These are phyloP conservation scores for Anabas testudineus DNA, from an alignment of 2,797 vertebrate genomes.

Conservation along the genomic window DNA sequence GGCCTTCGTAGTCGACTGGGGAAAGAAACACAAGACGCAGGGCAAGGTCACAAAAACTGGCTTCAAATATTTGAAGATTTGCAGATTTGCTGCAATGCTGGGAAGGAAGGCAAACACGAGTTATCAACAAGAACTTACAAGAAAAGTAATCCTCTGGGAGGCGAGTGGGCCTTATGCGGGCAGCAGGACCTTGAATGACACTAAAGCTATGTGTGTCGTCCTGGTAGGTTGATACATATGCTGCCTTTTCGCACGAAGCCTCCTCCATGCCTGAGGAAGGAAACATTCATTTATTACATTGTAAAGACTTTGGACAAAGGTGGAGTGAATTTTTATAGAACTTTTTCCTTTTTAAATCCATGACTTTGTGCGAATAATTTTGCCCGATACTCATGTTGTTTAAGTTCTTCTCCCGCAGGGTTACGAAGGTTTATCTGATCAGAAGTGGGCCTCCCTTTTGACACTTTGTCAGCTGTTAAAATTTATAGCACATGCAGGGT, in stretches of 20 bases:
- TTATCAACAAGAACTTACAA: slow-evolving; percentile 85
- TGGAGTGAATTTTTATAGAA: not conserved
- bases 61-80: slow-evolving; percentile 21
- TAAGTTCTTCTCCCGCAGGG: not conserved
- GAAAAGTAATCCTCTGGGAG: slow-evolving; percentile 88
- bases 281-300: not conserved
- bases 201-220: slow-evolving; percentile 80
- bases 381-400: not conserved
- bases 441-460: not conserved
- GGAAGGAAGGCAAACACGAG: not conserved
- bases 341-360: not conserved
- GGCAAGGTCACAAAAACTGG: slow-evolving; percentile 3
- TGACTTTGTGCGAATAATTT: not conserved
- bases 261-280: slow-evolving; percentile 91
- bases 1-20: slow-evolving; percentile 93
- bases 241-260: slow-evolving; percentile 85
- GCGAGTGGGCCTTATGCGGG: slow-evolving; percentile 85
- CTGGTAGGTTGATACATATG: slow-evolving; percentile 87
- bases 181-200: slow-evolving; percentile 90
- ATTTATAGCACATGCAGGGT: slow-evolving; percentile 7
- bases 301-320: not conserved
- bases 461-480: not conserved
- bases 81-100: not conserved
- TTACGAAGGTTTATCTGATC: not conserved
- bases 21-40: slow-evolving; percentile 57